These are phyloP conservation scores for Tympanuchus pallidicinctus DNA, from an alignment of 2,113 vertebrate genomes.

Conservation along the genomic window DNA sequence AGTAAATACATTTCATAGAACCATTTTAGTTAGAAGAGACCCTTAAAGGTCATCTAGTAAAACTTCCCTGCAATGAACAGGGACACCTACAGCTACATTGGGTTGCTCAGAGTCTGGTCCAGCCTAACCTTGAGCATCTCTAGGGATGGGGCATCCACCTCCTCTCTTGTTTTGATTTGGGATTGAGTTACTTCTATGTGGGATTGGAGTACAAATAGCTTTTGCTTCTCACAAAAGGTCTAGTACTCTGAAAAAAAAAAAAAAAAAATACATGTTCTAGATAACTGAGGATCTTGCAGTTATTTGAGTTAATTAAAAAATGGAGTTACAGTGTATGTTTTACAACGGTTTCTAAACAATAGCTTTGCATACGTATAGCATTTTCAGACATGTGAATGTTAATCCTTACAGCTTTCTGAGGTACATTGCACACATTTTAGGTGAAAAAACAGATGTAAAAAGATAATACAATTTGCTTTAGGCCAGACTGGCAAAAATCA, in stretches of 20 bases:
- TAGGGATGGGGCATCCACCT: no score
- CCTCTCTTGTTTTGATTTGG: neutral
- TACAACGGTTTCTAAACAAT: neutral
- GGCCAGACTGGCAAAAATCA: neutral
- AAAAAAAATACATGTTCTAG: neutral
- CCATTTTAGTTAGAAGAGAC: no score
- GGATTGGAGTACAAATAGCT: neutral
- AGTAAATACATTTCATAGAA: neutral
- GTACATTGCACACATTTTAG: neutral
- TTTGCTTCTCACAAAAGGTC: neutral
- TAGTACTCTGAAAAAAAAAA: neutral
- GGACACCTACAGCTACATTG: no score
- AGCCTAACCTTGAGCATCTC: no score
- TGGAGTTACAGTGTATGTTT: neutral
- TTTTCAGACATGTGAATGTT: neutral
- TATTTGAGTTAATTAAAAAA: neutral
- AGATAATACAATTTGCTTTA: neutral
- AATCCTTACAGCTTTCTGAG: neutral
- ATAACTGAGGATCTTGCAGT: neutral
- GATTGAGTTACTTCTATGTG: neutral
- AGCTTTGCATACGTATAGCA: neutral
- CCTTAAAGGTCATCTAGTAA: no score
- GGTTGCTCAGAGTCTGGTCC: no score
- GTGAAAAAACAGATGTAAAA: neutral
- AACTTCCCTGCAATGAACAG: no score